phyloP scores from a whole-genome alignment of 2,888 invertebrate genomes.

The Diabrotica balteata region DNA sequence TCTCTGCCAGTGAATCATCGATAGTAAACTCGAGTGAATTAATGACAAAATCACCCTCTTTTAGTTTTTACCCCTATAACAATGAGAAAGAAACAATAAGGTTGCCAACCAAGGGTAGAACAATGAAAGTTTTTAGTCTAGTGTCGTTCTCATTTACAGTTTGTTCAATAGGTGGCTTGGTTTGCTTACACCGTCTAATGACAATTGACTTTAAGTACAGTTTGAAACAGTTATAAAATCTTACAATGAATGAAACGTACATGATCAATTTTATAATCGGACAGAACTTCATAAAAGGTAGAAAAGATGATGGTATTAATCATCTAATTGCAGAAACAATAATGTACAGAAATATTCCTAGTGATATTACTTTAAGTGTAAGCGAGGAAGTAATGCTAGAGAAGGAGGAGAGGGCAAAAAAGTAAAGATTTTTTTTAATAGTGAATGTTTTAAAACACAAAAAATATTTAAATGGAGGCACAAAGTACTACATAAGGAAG shows the following conservation, averaged over 20 bases:
- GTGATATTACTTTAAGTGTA: too few relatives aligned
- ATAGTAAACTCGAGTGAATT: conserved; percentile 39
- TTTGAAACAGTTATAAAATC: background rate
- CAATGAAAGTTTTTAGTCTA: background rate
- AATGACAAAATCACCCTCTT: conserved; percentile 44
- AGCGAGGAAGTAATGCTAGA: too few relatives aligned
- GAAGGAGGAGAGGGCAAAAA: too few relatives aligned
- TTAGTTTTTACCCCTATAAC: conserved; percentile 42
- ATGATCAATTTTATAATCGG: too few relatives aligned
- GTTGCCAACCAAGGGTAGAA: conserved; percentile 31
- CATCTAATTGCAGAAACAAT: too few relatives aligned
- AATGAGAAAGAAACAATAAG: conserved; percentile 47
- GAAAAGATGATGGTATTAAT: too few relatives aligned
- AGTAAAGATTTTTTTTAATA: too few relatives aligned
- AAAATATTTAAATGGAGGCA: too few relatives aligned
- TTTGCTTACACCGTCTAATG: background rate
- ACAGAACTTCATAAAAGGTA: too few relatives aligned
- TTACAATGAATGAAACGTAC: background rate
- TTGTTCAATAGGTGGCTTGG: background rate
- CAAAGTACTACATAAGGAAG: too few relatives aligned
- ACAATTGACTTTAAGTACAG: background rate
- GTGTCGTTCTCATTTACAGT: background rate
- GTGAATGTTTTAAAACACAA: too few relatives aligned
- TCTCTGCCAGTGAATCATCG: conserved; percentile 40
- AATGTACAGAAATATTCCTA: too few relatives aligned